phyloP scores from a whole-genome alignment of 1,140 invertebrate species.

The Lysiphlebus fabarum region DNA sequence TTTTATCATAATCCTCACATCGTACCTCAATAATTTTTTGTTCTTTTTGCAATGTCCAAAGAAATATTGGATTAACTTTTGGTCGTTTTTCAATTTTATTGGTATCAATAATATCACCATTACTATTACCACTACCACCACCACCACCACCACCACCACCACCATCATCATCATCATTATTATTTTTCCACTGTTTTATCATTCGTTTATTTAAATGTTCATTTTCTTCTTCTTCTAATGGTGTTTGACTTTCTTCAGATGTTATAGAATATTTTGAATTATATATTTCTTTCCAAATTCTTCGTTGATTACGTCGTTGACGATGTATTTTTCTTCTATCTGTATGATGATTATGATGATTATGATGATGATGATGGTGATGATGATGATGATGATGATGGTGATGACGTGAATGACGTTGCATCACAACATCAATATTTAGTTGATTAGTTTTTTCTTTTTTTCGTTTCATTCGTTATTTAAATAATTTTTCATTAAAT shows the following conservation, averaged over 20 bases:
- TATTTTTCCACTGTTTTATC: neutral
- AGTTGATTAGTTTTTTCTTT: neutral
- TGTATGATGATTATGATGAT: conserved; percentile 31
- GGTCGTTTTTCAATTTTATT: conserved; percentile 47
- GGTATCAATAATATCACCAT: neutral
- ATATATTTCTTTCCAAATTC: conserved; percentile 16
- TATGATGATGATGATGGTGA: conserved; percentile 30
- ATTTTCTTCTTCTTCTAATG: neutral
- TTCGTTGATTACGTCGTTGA: conserved; percentile 8
- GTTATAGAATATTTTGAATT: conserved; percentile 18
- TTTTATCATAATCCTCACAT: conserved; percentile 80
- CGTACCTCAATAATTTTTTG: conserved; percentile 75
- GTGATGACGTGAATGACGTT: conserved; percentile 48
- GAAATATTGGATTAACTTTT: conserved; percentile 74
- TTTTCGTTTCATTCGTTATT: too few relatives aligned
- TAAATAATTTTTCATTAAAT: too few relatives aligned
- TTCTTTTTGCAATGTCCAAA: conserved; percentile 75
- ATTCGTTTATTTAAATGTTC: neutral
- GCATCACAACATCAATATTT: conserved; percentile 49
- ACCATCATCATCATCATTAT: neutral
- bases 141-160: too few relatives aligned
- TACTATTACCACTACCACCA: too few relatives aligned
- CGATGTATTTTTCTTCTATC: conserved; percentile 18
- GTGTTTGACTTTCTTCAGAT: conserved; percentile 16
- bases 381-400: conserved; percentile 40